Evolutionary conservation across 2,113 vertebrate species (phyloP).

Genomic region (Copsychus sechellarum): DNA sequence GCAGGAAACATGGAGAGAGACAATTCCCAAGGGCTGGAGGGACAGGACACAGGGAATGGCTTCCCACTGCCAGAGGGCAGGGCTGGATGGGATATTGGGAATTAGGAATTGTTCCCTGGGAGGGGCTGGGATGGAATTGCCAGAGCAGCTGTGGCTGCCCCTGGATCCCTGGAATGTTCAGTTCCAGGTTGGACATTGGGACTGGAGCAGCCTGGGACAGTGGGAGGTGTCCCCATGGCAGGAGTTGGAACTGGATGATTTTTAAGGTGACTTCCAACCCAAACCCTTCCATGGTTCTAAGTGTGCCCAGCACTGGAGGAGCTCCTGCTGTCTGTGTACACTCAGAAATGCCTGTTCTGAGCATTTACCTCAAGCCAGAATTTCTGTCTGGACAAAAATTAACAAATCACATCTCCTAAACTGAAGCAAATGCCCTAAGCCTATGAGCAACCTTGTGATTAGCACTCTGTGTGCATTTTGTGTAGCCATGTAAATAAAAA

Average conservation of each 20-base stretch:
- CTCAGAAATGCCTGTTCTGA: neutral
- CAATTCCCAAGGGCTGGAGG: no score
- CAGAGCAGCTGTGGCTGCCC: neutral
- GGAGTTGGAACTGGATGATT: rapidly evolving
- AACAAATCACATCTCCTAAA: neutral
- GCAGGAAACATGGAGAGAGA: no score
- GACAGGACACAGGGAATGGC: no score
- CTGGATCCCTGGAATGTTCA: neutral
- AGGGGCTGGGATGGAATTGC: rapidly evolving
- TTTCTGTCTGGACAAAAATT: neutral
- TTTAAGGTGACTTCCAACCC: neutral
- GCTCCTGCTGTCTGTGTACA: neutral
- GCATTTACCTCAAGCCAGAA: neutral
- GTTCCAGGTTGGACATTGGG: neutral
- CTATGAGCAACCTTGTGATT: rapidly evolving
- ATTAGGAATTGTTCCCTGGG: no score
- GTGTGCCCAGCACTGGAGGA: neutral
- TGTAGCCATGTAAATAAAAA: neutral
- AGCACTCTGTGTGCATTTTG: neutral
- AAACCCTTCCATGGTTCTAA: neutral
- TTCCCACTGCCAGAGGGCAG: no score
- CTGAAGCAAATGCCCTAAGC: neutral
- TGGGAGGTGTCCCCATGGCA: neutral
- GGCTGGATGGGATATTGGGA: no score
- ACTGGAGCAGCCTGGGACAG: neutral